A percentile compares a stretch with the other conserved stretches of the same genome.
Evolutionary conservation across 2,888 invertebrate species (phyloP).

Genomic region (Tipula confusa): DNA sequence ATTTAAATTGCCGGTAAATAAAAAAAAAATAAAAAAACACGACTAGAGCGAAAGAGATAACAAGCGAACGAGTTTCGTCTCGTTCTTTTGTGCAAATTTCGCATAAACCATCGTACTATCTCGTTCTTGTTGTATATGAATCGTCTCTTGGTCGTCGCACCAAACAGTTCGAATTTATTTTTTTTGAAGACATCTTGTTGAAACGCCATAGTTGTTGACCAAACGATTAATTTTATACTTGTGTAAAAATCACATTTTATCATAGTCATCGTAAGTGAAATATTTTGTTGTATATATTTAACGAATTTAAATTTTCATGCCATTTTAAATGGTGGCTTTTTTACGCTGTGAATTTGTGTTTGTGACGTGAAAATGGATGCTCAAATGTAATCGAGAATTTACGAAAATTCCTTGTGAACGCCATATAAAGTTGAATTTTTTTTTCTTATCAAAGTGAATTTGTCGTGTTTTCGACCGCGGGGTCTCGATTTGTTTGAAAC

Average conservation of each 20-base stretch:
- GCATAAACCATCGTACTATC: neutral
- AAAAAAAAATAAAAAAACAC: neutral
- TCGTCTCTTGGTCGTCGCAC: neutral
- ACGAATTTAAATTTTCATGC: neutral
- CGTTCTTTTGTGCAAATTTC: neutral
- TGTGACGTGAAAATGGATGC: neutral
- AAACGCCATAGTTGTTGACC: constrained; percentile 38
- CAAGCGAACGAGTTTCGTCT: neutral
- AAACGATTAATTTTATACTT: constrained; percentile 34
- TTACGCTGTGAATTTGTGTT: neutral
- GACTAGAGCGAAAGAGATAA: neutral
- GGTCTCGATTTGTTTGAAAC: neutral
- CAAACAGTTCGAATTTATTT: constrained; percentile 21
- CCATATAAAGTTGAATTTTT: neutral
- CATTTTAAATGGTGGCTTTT: neutral
- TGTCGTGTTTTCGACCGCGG: neutral
- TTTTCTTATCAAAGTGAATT: neutral
- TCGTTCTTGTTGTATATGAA: neutral
- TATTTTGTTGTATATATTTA: neutral
- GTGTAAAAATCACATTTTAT: constrained; percentile 35
- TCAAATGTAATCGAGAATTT: neutral
- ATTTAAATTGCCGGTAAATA: constrained; percentile 1
- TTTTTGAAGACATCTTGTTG: constrained; percentile 31
- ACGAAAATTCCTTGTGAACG: neutral
- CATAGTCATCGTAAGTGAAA: constrained; percentile 33